These are phyloP conservation scores for Cyprinella venusta DNA, from an alignment of 2,797 vertebrate genomes.

Conservation along the genomic window DNA sequence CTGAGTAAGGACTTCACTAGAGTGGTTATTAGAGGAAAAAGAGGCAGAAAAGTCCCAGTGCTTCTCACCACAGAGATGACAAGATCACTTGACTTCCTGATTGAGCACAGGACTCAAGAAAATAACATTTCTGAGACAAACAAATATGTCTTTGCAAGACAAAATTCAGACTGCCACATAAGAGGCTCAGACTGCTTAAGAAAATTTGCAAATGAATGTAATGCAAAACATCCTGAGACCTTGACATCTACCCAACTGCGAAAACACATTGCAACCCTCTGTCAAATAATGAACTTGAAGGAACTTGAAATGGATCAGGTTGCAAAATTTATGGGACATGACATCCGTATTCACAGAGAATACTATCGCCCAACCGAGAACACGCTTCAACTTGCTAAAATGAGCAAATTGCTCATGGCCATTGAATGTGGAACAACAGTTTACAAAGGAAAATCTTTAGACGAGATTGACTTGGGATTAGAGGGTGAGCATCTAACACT, in stretches of 20 bases:
- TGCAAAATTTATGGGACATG: constrained; percentile 37
- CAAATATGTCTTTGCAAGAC: constrained; percentile 8
- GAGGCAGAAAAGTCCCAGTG: not conserved
- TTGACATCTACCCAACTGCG: constrained; percentile 30
- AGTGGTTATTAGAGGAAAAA: no score
- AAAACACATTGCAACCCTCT: constrained; percentile 35
- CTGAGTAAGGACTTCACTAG: no score
- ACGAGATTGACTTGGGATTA: constrained; percentile 40
- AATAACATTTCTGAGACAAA: not conserved
- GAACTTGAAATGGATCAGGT: constrained; percentile 31
- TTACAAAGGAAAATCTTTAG: constrained; percentile 33
- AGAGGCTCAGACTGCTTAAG: constrained; percentile 19
- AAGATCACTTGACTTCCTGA: not conserved
- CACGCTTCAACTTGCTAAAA: constrained; percentile 35
- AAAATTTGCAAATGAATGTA: constrained; percentile 23
- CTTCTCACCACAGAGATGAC: not conserved
- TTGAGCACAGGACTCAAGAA: constrained; percentile 1
- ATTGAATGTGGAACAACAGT: not conserved
- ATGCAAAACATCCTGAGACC: constrained; percentile 23
- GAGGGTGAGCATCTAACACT: constrained; percentile 13
- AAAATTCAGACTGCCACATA: constrained; percentile 9
- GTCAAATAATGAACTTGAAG: constrained; percentile 38
- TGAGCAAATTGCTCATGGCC: constrained; percentile 34
- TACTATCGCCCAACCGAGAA: constrained; percentile 39
- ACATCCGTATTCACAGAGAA: constrained; percentile 31